Conservation (phyloP, 2,797 vertebrate genomes). For the Lateolabrax maculatus region DNA sequence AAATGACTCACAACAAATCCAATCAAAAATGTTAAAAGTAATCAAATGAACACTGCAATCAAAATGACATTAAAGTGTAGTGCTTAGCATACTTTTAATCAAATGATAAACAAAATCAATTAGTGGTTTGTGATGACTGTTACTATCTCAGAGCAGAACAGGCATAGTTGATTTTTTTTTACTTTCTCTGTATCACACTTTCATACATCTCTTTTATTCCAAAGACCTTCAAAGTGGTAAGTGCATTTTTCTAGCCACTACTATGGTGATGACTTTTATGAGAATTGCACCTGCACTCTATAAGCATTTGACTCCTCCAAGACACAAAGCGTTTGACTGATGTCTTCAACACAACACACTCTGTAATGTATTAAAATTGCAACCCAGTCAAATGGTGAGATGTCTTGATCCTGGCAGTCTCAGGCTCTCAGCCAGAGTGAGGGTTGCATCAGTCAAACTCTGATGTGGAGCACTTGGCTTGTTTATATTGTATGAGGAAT, state of each 20-base stretch:
- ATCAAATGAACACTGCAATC: conserved; percentile 17
- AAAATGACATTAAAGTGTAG: conserved; percentile 19
- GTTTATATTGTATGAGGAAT: conserved; percentile 42
- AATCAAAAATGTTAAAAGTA: conserved; percentile 10
- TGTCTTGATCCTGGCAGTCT: conserved; percentile 16
- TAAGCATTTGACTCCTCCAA: conserved; percentile 48
- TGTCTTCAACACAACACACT: conserved; percentile 35
- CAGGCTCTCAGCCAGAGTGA: conserved; percentile 10
- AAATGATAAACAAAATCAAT: conserved; percentile 36
- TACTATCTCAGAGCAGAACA: conserved; percentile 22
- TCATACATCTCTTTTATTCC: conserved; percentile 58
- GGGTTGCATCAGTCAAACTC: conserved; percentile 77
- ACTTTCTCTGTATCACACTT: conserved; percentile 49
- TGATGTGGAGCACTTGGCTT: conserved; percentile 51
- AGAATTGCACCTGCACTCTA: conserved; percentile 67
- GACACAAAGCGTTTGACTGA: conserved; percentile 69
- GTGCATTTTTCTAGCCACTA: conserved; percentile 62
- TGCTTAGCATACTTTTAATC: conserved; percentile 49
- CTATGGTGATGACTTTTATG: conserved; percentile 14
- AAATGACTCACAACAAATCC: conserved; percentile 28
- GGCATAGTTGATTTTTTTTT: conserved; percentile 54
- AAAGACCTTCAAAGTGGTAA: conserved; percentile 83
- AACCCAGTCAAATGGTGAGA: conserved; percentile 8
- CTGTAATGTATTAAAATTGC: conserved; percentile 22
- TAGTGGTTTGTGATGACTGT: conserved; percentile 26